Conservation (phyloP, 2,888 invertebrate genomes). For the Eugnorisma glareosa region DNA sequence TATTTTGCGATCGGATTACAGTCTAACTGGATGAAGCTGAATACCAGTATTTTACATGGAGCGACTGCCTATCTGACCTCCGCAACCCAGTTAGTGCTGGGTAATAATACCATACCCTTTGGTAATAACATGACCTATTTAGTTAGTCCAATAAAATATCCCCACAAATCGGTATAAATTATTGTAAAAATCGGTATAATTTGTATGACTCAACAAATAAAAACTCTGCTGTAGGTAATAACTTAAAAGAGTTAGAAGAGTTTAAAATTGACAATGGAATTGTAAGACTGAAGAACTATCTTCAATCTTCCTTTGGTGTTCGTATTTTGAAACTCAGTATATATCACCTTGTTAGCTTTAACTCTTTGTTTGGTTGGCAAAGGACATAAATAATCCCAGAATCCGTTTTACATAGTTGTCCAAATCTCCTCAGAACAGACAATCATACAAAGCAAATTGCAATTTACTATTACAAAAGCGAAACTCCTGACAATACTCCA, state of each 20-base stretch:
- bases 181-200: not conserved
- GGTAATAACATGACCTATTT: not conserved
- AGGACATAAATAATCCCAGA: not conserved
- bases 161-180: not conserved
- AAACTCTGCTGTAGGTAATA: not conserved
- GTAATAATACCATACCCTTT: not conserved
- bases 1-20: not conserved
- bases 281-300: not conserved
- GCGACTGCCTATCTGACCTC: not conserved
- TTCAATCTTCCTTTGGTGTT: not conserved
- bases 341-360: not conserved
- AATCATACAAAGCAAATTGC: conserved; percentile 22
- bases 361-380: not conserved
- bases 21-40: not conserved
- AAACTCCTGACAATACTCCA: conserved; percentile 33
- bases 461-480: conserved; percentile 26
- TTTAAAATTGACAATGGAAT: not conserved
- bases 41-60: not conserved
- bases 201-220: not conserved
- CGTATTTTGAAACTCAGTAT: not conserved
- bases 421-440: conserved; percentile 13
- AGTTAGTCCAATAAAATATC: not conserved
- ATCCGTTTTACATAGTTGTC: not conserved
- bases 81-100: not conserved
- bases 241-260: not conserved